A percentile compares a stretch with the other conserved stretches of the same genome.
phyloP scores from a whole-genome alignment of 1,140 invertebrate species.

The Bombus difficillimus region DNA sequence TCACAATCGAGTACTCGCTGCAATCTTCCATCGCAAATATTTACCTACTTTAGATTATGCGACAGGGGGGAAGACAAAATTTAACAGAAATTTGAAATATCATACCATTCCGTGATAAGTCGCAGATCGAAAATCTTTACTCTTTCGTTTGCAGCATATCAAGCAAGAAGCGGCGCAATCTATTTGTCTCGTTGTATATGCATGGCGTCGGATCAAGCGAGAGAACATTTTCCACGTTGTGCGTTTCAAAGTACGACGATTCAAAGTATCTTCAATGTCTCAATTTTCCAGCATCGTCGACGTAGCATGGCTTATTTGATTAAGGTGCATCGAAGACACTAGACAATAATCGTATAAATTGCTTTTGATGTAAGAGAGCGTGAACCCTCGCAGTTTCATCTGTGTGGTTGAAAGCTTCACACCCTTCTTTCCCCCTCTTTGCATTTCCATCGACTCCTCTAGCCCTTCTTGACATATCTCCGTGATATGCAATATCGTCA shows the following conservation, averaged over 20 bases:
- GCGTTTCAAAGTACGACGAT: constrained; percentile 61
- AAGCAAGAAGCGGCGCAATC: constrained; percentile 17
- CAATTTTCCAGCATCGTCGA: constrained; percentile 49
- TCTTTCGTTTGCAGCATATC: constrained; percentile 1
- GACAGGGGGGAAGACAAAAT: not conserved
- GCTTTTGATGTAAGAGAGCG: constrained; percentile 69
- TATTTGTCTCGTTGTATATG: constrained; percentile 49
- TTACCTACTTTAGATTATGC: not conserved
- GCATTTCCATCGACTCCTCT: constrained; percentile 16
- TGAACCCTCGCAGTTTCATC: constrained; percentile 45
- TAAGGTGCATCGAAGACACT: constrained; percentile 69
- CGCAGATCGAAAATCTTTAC: constrained; percentile 2
- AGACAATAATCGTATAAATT: constrained; percentile 74
- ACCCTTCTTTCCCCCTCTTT: constrained; percentile 31
- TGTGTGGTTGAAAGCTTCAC: constrained; percentile 60
- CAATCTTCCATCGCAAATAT: not conserved
- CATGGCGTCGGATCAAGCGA: constrained; percentile 42
- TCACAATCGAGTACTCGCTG: not conserved
- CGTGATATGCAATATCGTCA: constrained; percentile 35
- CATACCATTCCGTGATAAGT: constrained; percentile 12
- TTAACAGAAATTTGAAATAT: not conserved
- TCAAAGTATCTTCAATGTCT: constrained; percentile 53
- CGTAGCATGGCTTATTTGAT: constrained; percentile 66
- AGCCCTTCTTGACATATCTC: constrained; percentile 3
- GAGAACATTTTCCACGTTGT: constrained; percentile 59